These are phyloP conservation scores for Charanyca ferruginea DNA, from an alignment of 2,888 invertebrate species.

Conservation along the genomic window DNA sequence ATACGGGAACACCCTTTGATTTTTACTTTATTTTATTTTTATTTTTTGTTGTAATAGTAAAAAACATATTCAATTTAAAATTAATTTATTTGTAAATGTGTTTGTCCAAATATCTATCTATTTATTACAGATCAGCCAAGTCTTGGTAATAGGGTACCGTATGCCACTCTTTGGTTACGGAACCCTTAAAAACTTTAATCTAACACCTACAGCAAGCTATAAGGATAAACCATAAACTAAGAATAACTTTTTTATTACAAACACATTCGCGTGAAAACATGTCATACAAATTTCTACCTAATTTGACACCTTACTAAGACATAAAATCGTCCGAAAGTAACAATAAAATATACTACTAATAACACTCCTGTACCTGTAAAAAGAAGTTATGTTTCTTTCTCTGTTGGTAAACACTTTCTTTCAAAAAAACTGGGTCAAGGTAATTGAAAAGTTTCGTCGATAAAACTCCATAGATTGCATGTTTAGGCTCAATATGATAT, in stretches of 20 bases:
- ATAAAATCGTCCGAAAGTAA: conserved; percentile 27
- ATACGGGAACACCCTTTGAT: too few species aligned
- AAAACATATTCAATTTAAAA: too few species aligned
- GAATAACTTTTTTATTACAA: conserved; percentile 38
- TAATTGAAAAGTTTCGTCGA: conserved; percentile 47
- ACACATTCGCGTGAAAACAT: conserved; percentile 37
- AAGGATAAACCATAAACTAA: conserved; percentile 16
- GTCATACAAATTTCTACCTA: conserved; percentile 32
- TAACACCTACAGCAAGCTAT: conserved; percentile 16
- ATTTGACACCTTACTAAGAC: conserved; percentile 33
- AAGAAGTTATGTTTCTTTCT: conserved; percentile 20
- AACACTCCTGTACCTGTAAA: conserved; percentile 35
- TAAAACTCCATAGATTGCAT: conserved; percentile 48
- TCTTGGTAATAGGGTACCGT: too few species aligned
- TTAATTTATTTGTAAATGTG: too few species aligned
- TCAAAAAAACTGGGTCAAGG: conserved; percentile 47
- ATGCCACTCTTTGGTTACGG: too few species aligned
- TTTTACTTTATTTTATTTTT: too few species aligned
- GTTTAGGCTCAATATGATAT: conserved; percentile 34
- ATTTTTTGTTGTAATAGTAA: too few species aligned
- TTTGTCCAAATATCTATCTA: too few species aligned
- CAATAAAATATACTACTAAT: conserved; percentile 17
- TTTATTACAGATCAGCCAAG: too few species aligned
- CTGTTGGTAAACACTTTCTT: conserved; percentile 47
- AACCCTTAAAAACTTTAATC: conserved; percentile 17